Percentiles rank a stretch among this genome's conserved stretches.
phyloP scores from a whole-genome alignment of 2,113 vertebrate species.

The Parotia lawesii region DNA sequence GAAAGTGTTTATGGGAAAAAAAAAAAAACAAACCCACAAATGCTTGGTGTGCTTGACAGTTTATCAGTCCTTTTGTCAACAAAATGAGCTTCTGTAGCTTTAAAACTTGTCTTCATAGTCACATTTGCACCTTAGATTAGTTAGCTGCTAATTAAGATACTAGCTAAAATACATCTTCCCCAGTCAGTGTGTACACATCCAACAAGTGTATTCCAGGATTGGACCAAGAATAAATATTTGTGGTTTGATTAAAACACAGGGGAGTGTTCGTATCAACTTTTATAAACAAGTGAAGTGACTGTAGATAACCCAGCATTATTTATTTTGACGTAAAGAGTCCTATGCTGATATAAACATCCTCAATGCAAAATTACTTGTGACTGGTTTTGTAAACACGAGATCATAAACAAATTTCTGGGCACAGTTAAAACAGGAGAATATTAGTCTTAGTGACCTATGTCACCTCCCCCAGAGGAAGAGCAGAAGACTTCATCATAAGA shows the following conservation, averaged over 20 bases:
- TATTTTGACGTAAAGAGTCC: not conserved
- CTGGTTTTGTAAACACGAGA: not conserved
- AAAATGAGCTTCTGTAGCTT: not conserved
- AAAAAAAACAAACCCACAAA: not conserved
- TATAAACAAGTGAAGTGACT: conserved; percentile 13
- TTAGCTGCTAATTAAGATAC: not conserved
- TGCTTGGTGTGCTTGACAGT: not conserved
- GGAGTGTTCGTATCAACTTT: not conserved
- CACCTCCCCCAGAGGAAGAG: not conserved
- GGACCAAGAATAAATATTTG: conserved; percentile 10
- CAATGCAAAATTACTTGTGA: not conserved
- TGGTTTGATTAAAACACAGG: not conserved
- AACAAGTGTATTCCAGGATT: not conserved
- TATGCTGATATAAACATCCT: not conserved
- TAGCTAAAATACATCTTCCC: not conserved
- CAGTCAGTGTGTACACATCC: not conserved
- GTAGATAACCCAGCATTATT: not conserved
- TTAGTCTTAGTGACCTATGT: not conserved
- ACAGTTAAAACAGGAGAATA: not conserved
- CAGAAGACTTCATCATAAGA: not conserved
- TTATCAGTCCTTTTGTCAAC: not conserved
- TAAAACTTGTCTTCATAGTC: not conserved
- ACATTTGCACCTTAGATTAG: not conserved
- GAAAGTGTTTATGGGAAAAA: not conserved
- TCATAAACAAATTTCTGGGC: not conserved